These are phyloP conservation scores for Pseudomyrmex flavicornis DNA, from an alignment of 1,140 invertebrate species.

Conservation along the genomic window DNA sequence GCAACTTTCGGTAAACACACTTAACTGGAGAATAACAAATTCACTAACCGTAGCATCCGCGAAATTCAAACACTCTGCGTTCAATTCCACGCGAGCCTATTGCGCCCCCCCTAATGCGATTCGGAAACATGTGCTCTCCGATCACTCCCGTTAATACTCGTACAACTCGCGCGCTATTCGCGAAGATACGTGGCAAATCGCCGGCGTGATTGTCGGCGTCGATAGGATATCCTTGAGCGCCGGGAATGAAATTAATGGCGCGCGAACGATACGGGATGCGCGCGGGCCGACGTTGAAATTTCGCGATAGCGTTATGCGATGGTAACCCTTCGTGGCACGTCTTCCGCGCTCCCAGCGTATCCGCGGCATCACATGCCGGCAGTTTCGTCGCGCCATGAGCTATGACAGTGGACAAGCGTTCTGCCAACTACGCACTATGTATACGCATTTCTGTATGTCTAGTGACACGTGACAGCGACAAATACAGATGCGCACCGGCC, in stretches of 20 bases:
- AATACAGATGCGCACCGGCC: not conserved
- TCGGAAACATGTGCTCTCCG: not conserved
- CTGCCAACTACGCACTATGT: slow-evolving; percentile 37
- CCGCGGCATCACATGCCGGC: slow-evolving; percentile 72
- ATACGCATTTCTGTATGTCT: slow-evolving; percentile 27
- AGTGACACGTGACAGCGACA: not conserved
- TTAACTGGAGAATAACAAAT: not conserved
- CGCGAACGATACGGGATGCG: slow-evolving; percentile 69
- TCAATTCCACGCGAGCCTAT: slow-evolving; percentile 46
- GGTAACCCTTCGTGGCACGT: slow-evolving; percentile 72
- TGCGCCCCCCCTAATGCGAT: slow-evolving; percentile 17
- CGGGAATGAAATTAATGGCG: slow-evolving; percentile 75
- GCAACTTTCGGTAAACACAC: no score
- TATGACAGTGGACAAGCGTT: slow-evolving; percentile 29
- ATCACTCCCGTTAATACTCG: slow-evolving; percentile 19
- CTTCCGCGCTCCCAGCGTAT: slow-evolving; percentile 65
- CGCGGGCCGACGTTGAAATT: slow-evolving; percentile 65
- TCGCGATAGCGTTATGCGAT: slow-evolving; percentile 72
- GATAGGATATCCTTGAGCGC: slow-evolving; percentile 73
- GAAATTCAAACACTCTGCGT: not conserved
- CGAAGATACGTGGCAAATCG: slow-evolving; percentile 71
- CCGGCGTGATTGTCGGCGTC: slow-evolving; percentile 72
- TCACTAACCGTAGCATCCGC: not conserved
- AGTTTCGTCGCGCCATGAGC: slow-evolving; percentile 71
- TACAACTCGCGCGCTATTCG: slow-evolving; percentile 14